phyloP scores from a whole-genome alignment of 2,113 vertebrate genomes.

The Anguilla rostrata region DNA sequence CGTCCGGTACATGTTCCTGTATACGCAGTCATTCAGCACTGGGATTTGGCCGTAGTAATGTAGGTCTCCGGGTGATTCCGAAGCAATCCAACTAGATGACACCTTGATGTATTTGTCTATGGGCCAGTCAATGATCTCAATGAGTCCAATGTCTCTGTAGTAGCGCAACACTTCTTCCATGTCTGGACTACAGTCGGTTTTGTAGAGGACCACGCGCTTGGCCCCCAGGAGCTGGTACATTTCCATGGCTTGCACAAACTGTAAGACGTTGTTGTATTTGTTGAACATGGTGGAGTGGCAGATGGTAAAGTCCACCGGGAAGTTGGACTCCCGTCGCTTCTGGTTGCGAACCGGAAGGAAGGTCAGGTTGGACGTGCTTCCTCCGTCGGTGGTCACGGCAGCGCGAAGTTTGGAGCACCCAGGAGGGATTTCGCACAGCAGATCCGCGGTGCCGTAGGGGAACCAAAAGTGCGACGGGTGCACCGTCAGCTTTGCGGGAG shows the following conservation, averaged over 20 bases:
- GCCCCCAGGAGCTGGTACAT: slow-evolving; percentile 69
- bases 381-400: slow-evolving; percentile 55
- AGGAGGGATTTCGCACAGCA: slow-evolving; percentile 35
- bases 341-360: slow-evolving; percentile 50
- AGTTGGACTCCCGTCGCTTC: slow-evolving; percentile 40
- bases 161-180: slow-evolving; percentile 64
- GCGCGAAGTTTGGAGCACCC: slow-evolving; percentile 27
- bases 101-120: slow-evolving; percentile 51
- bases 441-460: slow-evolving; percentile 53
- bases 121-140: slow-evolving; percentile 70
- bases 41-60: slow-evolving; percentile 61
- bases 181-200: slow-evolving; percentile 60
- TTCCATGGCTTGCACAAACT: slow-evolving; percentile 69
- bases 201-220: slow-evolving; percentile 68
- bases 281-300: slow-evolving; percentile 74
- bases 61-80: slow-evolving; percentile 47
- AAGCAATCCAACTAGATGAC: slow-evolving; percentile 49
- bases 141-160: slow-evolving; percentile 56
- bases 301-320: slow-evolving; percentile 61
- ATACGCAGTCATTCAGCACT: slow-evolving; percentile 60
- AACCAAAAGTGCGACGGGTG: slow-evolving; percentile 67
- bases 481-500: slow-evolving; percentile 40
- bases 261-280: slow-evolving; percentile 65
- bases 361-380: slow-evolving; percentile 33
- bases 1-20: slow-evolving; percentile 63